Percentiles rank a stretch among this genome's conserved stretches.
Evolutionary conservation across 64 coral and sea anemone genomes (phyloP).

Genomic region (Astreopora myriophthalma): DNA sequence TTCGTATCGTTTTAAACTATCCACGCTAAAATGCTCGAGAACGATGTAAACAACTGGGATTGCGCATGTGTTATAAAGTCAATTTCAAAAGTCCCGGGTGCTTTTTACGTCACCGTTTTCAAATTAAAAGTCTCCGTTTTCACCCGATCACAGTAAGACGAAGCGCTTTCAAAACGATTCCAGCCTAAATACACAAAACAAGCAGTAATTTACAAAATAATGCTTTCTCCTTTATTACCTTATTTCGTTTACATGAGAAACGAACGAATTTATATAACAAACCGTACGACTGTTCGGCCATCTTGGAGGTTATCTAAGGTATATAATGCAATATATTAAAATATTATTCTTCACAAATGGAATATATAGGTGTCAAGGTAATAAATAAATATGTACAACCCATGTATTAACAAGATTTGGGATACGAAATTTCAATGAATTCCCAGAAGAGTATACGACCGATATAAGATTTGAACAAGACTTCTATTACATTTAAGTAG

Average conservation of each 20-base stretch:
- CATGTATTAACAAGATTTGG: slow-evolving; percentile 35
- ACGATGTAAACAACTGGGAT: no score
- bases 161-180: no score
- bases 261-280: slow-evolving; percentile 47
- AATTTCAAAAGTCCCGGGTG: no score
- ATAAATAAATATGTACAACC: slow-evolving; percentile 53
- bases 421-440: slow-evolving; percentile 33
- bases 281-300: not conserved
- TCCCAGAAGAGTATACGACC: not conserved
- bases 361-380: slow-evolving; percentile 50
- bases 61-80: no score
- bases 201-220: slow-evolving; percentile 16
- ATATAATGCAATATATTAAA: slow-evolving; percentile 52
- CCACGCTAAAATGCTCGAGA: no score
- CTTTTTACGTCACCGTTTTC: no score
- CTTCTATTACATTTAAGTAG: slow-evolving; percentile 1
- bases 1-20: no score
- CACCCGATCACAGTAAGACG: no score
- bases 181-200: no score
- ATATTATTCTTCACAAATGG: slow-evolving; percentile 57
- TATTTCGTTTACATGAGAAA: slow-evolving; percentile 27
- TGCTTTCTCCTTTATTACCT: slow-evolving; percentile 40
- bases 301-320: not conserved
- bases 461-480: not conserved
- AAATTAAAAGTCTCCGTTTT: no score